Base-by-base conservation (phyloP, 2,888 invertebrate species). In the Calameuta filiformis region DNA sequence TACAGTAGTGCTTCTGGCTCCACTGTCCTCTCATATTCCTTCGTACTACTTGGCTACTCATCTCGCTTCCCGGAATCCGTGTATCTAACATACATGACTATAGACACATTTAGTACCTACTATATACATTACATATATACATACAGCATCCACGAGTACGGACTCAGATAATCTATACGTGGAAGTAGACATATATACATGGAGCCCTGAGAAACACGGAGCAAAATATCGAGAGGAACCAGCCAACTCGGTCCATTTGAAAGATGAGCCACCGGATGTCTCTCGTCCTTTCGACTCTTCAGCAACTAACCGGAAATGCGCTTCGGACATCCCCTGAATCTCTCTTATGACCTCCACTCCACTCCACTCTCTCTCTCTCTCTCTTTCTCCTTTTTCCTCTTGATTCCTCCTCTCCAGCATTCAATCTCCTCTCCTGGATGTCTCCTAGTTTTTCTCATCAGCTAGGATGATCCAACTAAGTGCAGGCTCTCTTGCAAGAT, bases 191-290 rank as follows among this genome's bases (percentile, higher is more conserved):
- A 9, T 23, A 56, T 23, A 23, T 56, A 56, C 23, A 56, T 0
- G 56, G 23, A 56, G 9, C 0, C 56, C 56, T 23, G 23, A 56
- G 56, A 89, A 89, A 87, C 87, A 87, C 85, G 83, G 79, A 83
- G 84, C 85, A 85, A 88, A 87, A 87, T 88, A 86, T 85, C 84
- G 83, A 84, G 30, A 56, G 15, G 56, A 15, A 56, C 56, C 56
- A 56, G 23, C 56, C 23, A 56, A 56, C 56, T 23, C 56, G 56
- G 56, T 56, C 56, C 56, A 56, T 56, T 56, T 56, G 56, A 56
- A 56, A 23, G 56, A 56, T 56, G 56, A 56, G 56, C 56, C 56
- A 56, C 56, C 56, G 56, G 56, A 56, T 56, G 56, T 56, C 56
- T 56, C 23, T 56, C 56, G 56, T 56, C 56, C 56, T 56, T 56